Base-by-base conservation (phyloP, 1,140 invertebrate genomes). In the Ceratina australensis region DNA sequence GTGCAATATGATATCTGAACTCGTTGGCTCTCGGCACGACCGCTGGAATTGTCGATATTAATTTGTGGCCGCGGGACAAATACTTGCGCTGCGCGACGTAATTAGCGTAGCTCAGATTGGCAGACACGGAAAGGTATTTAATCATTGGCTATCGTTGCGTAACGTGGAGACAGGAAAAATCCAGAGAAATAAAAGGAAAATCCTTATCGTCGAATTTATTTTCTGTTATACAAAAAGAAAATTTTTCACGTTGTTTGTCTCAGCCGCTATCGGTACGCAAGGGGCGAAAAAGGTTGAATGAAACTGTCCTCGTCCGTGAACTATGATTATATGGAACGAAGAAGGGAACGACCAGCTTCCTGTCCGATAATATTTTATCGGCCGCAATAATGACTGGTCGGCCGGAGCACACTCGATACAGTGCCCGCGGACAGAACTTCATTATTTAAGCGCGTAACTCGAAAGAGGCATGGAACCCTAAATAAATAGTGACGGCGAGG, bases 301-400 rank as follows among this genome's bases (percentile, higher is more conserved):
- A 54, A 54, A 54, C 52, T 54, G 13, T 54, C 42, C 49, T 50
- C 65, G 65, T 52, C 65, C 65, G 22, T 68, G 65, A 68, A 54
- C 65, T 68, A 68, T 49, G 67, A 69, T 69, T 69, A 69, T 71
- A 28, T 71, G 12, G 20, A 59, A 71, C 68, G 54, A 71, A 56
- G 54, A 24, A 59, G 52, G 52, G 26, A 18, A 42, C 52, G 20
- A 42, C 52, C 52, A 57, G 52, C 54, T 69, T 69, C 52, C 67
- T 69, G 49, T 67, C 65, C 65, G 65, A 54, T 68, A 68, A 54
- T 68, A 68, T 16, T 68, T 54, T 68, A 68, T 50, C 65, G 49
- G 49, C 22, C 3, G 50, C 49, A 68, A 54, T 68, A 68, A 68
- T 56, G 49, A 68, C 24, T 16, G 16, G 10, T 8, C 15, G 2